Evolutionary conservation across 2,113 vertebrate species (phyloP).

Genomic region (Nothobranchius kuhntae): DNA sequence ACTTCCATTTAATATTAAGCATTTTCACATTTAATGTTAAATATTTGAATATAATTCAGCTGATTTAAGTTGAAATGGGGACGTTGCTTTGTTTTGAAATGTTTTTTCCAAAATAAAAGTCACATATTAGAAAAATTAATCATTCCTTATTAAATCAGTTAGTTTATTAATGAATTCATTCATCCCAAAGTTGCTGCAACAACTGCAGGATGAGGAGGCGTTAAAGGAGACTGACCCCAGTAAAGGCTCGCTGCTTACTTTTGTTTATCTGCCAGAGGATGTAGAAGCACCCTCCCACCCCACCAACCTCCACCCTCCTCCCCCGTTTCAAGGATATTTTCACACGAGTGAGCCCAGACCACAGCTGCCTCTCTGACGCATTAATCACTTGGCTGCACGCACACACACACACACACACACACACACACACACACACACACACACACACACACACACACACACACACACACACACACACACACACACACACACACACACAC

Average conservation of each 20-base stretch:
- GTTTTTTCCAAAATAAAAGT: too few relatives aligned
- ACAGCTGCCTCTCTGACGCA: constrained; percentile 71
- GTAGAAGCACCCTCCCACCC: constrained; percentile 23
- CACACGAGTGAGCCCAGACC: constrained; percentile 66
- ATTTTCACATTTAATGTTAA: too few relatives aligned
- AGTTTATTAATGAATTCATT: not conserved
- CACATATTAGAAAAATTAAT: too few relatives aligned
- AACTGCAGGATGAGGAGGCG: not conserved
- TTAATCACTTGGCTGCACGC: constrained; percentile 70
- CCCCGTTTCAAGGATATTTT: constrained; percentile 65
- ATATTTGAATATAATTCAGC: too few relatives aligned
- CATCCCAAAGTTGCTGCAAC: not conserved
- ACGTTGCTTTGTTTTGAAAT: too few relatives aligned
- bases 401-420: too few relatives aligned
- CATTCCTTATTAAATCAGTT: too few relatives aligned
- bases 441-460: constrained; percentile 5
- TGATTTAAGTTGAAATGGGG: too few relatives aligned
- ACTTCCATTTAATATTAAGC: too few relatives aligned
- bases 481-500: too few relatives aligned
- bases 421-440: not conserved
- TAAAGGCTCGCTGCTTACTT: constrained; percentile 37
- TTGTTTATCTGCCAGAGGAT: constrained; percentile 61
- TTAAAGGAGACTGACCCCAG: constrained; percentile 27
- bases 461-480: not conserved
- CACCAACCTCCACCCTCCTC: constrained; percentile 2